Base-by-base conservation (phyloP, 2,888 invertebrate species). In the Pelosia muscerda region DNA sequence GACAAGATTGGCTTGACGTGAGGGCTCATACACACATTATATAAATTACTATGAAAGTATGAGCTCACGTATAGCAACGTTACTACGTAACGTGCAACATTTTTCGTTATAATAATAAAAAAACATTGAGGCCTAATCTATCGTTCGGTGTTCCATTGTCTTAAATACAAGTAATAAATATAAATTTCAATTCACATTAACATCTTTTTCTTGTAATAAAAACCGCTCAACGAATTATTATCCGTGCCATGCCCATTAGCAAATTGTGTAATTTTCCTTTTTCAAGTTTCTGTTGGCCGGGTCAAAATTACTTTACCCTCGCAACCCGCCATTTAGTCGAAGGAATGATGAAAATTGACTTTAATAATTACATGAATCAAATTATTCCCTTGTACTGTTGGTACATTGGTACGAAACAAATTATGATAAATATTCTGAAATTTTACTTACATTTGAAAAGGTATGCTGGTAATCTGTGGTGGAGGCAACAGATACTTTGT, bases 231-330 rank as follows among this genome's bases (percentile, higher is more conserved):
- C 89, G 88, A 92, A 92, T 91, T 89, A 92, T 91, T 88, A 91
- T 89, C 86, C 89, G 81, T 81, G 81, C 85, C 87, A 81, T 84
- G 76, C 84, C 92, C 90, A 93, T 93, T 93, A 93, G 91, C 92
- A 90, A 92, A 93, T 93, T 93, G 92, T 91, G 89, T 92, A 92
- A 93, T 92, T 92, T 92, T 93, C 92, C 89, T 93, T 92, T 92
- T 92, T 91, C 89, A 90, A 91, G 88, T 91, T 90, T 89, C 90
- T 88, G 87, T 89, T 89, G 86, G 90, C 83, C 86, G 88, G 87
- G 87, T 88, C 89, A 85, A 92, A 93, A 93, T 93, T 91, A 87
- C 91, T 92, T 87, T 82, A 82, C 85, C 91, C 90, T 88, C 89
- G 88, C 88, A 89, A 90, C 88, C 89, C 89, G 83, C 87, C 87